phyloP scores from a whole-genome alignment of 2,888 invertebrate species.

The Bellardia pandia region DNA sequence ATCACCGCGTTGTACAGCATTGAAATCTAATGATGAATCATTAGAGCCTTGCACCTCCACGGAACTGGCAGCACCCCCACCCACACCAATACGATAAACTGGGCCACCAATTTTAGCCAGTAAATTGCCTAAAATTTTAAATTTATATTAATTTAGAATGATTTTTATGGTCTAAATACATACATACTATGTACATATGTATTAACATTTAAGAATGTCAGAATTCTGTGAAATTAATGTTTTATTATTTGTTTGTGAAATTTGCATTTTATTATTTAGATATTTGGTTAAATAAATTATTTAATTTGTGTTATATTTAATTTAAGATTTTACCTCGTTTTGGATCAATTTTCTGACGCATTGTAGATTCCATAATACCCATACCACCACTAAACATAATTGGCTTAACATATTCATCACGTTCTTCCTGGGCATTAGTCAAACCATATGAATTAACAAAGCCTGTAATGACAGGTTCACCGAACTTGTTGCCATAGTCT shows the following conservation, averaged over 20 bases:
- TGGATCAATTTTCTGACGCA: constrained; percentile 91
- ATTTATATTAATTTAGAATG: background rate
- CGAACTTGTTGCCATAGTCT: constrained; percentile 99
- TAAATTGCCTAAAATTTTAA: constrained; percentile 88
- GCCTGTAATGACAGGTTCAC: constrained; percentile 96
- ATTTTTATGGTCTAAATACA: too few species aligned
- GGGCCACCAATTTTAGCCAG: constrained; percentile 98
- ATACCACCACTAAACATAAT: constrained; percentile 99
- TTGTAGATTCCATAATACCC: constrained; percentile 93
- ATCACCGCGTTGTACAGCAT: constrained; percentile 96
- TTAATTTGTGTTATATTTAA: too few species aligned
- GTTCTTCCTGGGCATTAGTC: constrained; percentile 86
- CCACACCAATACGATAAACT: constrained; percentile 98
- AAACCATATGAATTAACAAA: constrained; percentile 96
- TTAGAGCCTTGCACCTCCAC: constrained; percentile 97
- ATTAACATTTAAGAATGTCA: too few species aligned
- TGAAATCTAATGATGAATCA: constrained; percentile 94
- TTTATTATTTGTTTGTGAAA: too few species aligned
- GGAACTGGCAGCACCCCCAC: constrained; percentile 99
- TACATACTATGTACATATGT: too few species aligned
- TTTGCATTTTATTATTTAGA: too few species aligned
- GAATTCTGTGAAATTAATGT: too few species aligned
- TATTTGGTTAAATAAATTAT: too few species aligned
- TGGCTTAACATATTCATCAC: constrained; percentile 98
- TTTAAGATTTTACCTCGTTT: constrained; percentile 86